Base-by-base conservation (phyloP, 2,797 vertebrate genomes). In the Galagoides demidoff region DNA sequence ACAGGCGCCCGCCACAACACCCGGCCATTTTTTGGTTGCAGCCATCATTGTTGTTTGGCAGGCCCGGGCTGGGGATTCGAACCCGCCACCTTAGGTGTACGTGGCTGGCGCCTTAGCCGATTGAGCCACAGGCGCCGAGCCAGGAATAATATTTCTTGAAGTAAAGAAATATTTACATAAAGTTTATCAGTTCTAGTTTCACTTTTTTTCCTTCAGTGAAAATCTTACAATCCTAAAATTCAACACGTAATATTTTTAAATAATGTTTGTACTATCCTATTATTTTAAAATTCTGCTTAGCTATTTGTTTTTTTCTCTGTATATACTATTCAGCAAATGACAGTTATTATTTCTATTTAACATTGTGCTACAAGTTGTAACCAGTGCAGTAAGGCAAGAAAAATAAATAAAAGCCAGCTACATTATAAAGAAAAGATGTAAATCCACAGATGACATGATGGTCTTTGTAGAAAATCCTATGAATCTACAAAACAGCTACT, bases 151-250 rank as follows among this genome's bases (percentile, higher is more conserved):
- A 31, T 61, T 70, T 68, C 45, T 66, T 74, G 2, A 83, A 94
- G 29, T 96, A 93, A 71, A 85, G 45, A 87, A 87, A 85, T 86
- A 49, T 66, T 76, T 74, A 39, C 34, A 25, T 78, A 13, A 87
- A 45, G 14, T 57, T 93, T 19, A n/a, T 81, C 63, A 81, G 16
- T 90, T 94, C 34, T 77, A 23, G 25, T 78, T 91, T 94, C 9
- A 39, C 31, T 91, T 73, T 88, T 76, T 91, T 94, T 77, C 31
- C 4, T 78, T 87, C 25, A n/a, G 9, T 94, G 84, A 84, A 94
- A 94, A 73, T 88, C 63, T 88, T 20, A 3, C 73, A 77, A 91
- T 88, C 64, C 43, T 91, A 94, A 78, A 78, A 88, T 84, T 83
- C 37, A 88, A 2, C 88, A 66, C 14, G n/a, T 29, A 27, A 34